Evolutionary conservation across 2,888 invertebrate genomes (phyloP).

Genomic region (Agrypnus murinus): DNA sequence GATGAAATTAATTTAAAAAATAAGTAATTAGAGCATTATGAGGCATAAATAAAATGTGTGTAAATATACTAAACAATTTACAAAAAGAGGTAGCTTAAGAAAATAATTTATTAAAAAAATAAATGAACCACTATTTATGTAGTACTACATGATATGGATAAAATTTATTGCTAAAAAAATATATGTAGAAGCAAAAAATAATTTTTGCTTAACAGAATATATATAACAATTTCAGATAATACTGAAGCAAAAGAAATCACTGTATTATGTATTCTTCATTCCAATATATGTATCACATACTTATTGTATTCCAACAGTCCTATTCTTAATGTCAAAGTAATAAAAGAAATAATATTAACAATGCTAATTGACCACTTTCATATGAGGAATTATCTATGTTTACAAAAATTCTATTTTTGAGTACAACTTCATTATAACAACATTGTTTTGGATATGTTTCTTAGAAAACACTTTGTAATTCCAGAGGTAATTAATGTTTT

Average conservation of each 20-base stretch:
- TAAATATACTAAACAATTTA: not conserved
- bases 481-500: too few relatives aligned
- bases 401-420: too few relatives aligned
- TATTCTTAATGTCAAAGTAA: not conserved
- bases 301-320: conserved; percentile 13
- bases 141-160: not conserved
- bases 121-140: not conserved
- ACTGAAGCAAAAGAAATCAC: conserved; percentile 17
- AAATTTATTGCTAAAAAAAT: conserved; percentile 22
- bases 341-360: not conserved
- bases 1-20: not conserved
- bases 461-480: too few relatives aligned
- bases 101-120: not conserved
- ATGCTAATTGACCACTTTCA: not conserved
- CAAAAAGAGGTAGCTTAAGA: not conserved
- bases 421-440: too few relatives aligned
- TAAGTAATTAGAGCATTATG: conserved; percentile 17
- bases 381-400: too few relatives aligned
- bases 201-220: not conserved
- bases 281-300: conserved; percentile 14
- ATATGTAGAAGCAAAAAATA: not conserved
- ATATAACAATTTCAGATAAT: conserved; percentile 2
- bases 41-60: not conserved
- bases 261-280: conserved; percentile 10
- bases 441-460: too few relatives aligned